Evolutionary conservation across 2,113 vertebrate genomes (phyloP), one percentile per base, ranked within the genome.

Genomic region (Numida meleagris): DNA sequence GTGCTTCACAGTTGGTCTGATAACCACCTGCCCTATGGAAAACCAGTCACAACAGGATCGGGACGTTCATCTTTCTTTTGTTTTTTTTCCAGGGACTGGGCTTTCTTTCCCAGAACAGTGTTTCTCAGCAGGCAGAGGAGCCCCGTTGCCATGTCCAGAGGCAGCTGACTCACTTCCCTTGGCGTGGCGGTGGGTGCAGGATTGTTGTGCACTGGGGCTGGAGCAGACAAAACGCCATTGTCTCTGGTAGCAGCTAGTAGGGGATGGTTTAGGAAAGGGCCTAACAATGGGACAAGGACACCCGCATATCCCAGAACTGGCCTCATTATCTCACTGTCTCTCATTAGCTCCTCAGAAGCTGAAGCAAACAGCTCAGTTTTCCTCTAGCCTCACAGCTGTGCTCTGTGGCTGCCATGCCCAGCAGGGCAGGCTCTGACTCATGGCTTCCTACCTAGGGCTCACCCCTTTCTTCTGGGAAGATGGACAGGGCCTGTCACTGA

Each of bases 381-480:
- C 55, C 46, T 81, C 58, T 86, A n/a, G 58, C 68, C 36, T 87
- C 53, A n/a, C 57, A 87, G 61, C 70, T 73, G 38, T 57, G 58
- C 12, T 16, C 33, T n/a, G 46, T 72, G 48, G 17, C 2, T 12
- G 29, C 48, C 23, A 42, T 63, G 27, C 31, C 11, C 15, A 25
- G 16, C 36, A 65, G 36, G 46, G 27, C 29, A 63, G 1, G 57
- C 40, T 79, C 65, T 90, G 90, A 82, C 31, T 90, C 67, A 65
- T 23, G 40, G 12, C 36, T 93, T 93, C 78, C 71, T 62, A 73
- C 61, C 18, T n/a, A 66, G 45, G 55, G 38, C 63, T 93, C 23
- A 15, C 48, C 82, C 67, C 61, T 74, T 83, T 91, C 72, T 91
- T 27, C 68, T 72, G 46, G n/a, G 61, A 94, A 88, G 89, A n/a